phyloP scores from a whole-genome alignment of 2,797 vertebrate species.

The Yasuhikotakia modesta region DNA sequence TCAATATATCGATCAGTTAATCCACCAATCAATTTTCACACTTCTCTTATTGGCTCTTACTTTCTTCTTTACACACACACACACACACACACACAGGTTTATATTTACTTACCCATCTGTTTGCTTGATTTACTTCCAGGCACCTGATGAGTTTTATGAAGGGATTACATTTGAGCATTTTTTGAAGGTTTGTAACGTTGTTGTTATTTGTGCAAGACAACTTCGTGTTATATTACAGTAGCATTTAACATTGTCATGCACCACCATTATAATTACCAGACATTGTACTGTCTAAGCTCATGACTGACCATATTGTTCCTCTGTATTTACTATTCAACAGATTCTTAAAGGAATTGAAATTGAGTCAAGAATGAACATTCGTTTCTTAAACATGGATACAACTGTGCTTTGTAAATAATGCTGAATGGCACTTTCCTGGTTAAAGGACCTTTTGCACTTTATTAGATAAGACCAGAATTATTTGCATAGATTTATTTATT shows the following conservation, averaged over 20 bases:
- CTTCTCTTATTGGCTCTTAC: not conserved
- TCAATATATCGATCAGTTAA: not conserved
- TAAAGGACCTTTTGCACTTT: conserved; percentile 57
- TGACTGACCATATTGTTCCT: not conserved
- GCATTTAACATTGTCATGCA: not conserved
- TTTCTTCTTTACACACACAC: not conserved
- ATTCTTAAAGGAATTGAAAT: conserved; percentile 91
- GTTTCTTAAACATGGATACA: conserved; percentile 89
- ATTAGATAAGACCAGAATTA: conserved; percentile 8
- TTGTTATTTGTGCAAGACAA: not conserved
- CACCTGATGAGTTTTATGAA: conserved; percentile 90
- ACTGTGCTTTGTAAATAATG: conserved; percentile 85
- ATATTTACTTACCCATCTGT: not conserved
- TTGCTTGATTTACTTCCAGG: conserved; percentile 70
- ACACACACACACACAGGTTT: not conserved
- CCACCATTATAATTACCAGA: not conserved
- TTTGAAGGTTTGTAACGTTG: conserved; percentile 82
- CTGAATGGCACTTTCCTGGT: conserved; percentile 61
- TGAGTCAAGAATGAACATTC: conserved; percentile 91
- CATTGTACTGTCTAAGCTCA: not conserved
- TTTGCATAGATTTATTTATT: conserved; percentile 10
- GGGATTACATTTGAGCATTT: conserved; percentile 97
- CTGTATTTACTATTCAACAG: conserved; percentile 67
- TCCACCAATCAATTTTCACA: not conserved
- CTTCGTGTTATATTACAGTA: not conserved